Evolutionary conservation across 2,888 invertebrate species (phyloP), one percentile per base, ranked within the genome.

Genomic region (Taphrorychus bicolor): DNA sequence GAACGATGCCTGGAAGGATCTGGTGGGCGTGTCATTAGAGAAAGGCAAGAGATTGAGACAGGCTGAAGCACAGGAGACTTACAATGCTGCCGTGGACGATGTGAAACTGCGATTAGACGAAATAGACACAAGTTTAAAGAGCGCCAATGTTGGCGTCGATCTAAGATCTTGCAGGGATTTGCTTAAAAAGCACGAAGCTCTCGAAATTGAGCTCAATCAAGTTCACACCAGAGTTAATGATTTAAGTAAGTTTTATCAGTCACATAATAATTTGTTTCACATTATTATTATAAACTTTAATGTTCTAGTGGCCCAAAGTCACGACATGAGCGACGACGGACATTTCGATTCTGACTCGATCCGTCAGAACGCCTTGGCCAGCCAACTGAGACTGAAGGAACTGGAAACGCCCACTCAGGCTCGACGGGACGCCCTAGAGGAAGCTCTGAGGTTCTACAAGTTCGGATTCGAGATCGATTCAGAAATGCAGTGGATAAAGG

Each of bases 321-420:
- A 93, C 71, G 93, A 95, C 82, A 91, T 98, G 90, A 94, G 92
- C 0, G 91, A 94, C 23, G 94, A 93, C 67, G 97, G 95, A 0
- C 98, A 98, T 83, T 98, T 97, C 83, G 97, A 98, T 84, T 92
- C 95, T 1, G 90, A 88, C 0, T 91, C 92, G 73, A 97, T 98
- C 71, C 85, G 91, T 75, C 86, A 89, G 69, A 90, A 92, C 72
- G 93, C 94, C 60, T 87, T 90, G 68, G 88, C 87, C 21, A 88
- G 94, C 75, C 89, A 91, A 78, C 86, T 87, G 48, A 85, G 87
- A 48, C 90, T 94, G 74, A 85, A 87, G 71, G 87, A 88, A 22
- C 84, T 98, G 42, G 87, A 89, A 71, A 89, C 88, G 52, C 93
- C 94, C 0, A 90, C 93, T 0, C 85, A 85, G 2, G 83, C 84